Evolutionary conservation across 2,113 vertebrate species (phyloP).

Genomic region (Nipponia nippon): DNA sequence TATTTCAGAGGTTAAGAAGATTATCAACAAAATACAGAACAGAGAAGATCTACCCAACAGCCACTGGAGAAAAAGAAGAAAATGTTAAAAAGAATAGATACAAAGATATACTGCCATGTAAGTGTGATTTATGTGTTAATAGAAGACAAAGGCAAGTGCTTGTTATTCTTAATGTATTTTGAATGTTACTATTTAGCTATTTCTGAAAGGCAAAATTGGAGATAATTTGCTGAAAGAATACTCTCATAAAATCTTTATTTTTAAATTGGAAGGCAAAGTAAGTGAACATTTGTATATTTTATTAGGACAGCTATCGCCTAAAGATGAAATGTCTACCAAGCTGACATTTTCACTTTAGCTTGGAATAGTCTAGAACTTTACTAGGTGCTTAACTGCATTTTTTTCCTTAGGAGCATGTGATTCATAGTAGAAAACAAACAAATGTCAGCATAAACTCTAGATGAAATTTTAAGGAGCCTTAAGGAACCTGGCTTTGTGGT

Average conservation of each 20-base stretch:
- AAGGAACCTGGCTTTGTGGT: not conserved
- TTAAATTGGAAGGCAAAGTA: not conserved
- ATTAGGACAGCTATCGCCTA: not conserved
- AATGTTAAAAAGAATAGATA: constrained; percentile 99
- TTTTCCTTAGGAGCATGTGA: not conserved
- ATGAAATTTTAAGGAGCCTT: not conserved
- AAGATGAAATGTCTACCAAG: not conserved
- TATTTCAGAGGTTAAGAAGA: constrained; percentile 89
- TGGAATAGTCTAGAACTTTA: not conserved
- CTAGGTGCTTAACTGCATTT: not conserved
- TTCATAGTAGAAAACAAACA: not conserved
- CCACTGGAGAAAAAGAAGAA: constrained; percentile 93
- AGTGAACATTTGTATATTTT: not conserved
- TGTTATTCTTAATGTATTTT: not conserved
- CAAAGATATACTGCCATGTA: constrained; percentile 98
- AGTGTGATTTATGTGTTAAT: constrained; percentile 65
- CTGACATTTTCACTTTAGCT: not conserved
- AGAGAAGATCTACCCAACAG: constrained; percentile 96
- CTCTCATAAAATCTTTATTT: not conserved
- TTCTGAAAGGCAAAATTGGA: not conserved
- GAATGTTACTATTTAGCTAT: not conserved
- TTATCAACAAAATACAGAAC: constrained; percentile 97
- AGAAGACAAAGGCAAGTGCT: not conserved
- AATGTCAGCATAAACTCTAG: not conserved
- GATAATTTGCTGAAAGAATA: not conserved